These are phyloP conservation scores for Rhincodon typus DNA, from an alignment of 2,797 vertebrate species.

Conservation along the genomic window DNA sequence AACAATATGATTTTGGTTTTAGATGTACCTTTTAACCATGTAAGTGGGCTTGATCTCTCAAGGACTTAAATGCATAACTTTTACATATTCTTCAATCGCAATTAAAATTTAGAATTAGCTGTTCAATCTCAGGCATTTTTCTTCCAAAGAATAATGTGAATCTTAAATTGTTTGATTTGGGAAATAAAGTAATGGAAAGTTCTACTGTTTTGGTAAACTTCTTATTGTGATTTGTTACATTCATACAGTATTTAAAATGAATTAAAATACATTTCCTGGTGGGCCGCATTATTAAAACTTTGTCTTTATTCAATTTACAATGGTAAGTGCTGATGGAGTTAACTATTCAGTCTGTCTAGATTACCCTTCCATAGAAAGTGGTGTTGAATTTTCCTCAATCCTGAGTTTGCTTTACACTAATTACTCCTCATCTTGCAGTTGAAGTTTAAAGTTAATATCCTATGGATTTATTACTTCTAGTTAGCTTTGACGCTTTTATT, in stretches of 20 bases:
- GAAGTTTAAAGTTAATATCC: not conserved
- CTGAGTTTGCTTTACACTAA: not conserved
- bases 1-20: conserved; percentile 18
- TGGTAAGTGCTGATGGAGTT: not conserved
- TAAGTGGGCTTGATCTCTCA: not conserved
- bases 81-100: not conserved
- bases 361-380: not conserved
- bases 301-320: not conserved
- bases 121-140: conserved; percentile 24
- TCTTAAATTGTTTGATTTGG: conserved; percentile 25
- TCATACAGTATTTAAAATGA: not conserved
- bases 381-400: not conserved
- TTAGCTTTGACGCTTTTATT: not conserved
- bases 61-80: not conserved
- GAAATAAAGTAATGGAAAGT: conserved; percentile 20
- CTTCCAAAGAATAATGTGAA: conserved; percentile 30
- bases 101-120: conserved; percentile 1
- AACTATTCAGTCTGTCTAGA: not conserved
- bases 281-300: not conserved
- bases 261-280: not conserved
- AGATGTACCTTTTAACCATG: not conserved
- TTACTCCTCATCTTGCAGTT: not conserved
- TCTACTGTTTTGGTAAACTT: not conserved
- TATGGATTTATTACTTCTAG: not conserved
- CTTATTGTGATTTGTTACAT: not conserved